Evolutionary conservation across 2,113 vertebrate species (phyloP).

Genomic region (Halichoeres trimaculatus): DNA sequence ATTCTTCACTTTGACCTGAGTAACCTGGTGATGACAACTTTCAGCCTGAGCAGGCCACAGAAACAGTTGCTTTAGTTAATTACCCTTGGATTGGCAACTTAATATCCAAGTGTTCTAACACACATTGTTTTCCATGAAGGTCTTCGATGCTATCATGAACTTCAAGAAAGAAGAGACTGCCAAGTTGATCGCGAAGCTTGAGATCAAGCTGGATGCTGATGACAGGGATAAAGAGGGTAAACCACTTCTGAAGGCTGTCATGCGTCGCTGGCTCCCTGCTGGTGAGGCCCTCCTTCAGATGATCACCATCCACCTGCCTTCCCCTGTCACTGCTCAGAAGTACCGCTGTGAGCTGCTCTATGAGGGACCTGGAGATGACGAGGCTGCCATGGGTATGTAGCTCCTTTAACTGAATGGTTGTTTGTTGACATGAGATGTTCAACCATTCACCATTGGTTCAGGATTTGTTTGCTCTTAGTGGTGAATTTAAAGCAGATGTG

Average conservation of each 20-base stretch:
- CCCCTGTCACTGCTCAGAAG: slow-evolving; percentile 94
- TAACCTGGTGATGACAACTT: slow-evolving; percentile 82
- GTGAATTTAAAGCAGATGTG: neutral
- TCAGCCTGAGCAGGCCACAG: slow-evolving; percentile 81
- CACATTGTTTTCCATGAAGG: slow-evolving; percentile 69
- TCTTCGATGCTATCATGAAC: slow-evolving; percentile 95
- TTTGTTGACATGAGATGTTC: neutral
- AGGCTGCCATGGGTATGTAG: slow-evolving; percentile 91
- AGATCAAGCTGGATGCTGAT: slow-evolving; percentile 92
- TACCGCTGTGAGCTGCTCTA: slow-evolving; percentile 97
- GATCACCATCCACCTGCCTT: slow-evolving; percentile 98
- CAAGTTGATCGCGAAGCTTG: slow-evolving; percentile 91
- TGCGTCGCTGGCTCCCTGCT: slow-evolving; percentile 95
- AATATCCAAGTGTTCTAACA: neutral
- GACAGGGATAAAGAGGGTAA: slow-evolving; percentile 96
- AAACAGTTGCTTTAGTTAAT: neutral
- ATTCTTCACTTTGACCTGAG: slow-evolving; percentile 94
- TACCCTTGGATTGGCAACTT: neutral
- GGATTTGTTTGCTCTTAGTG: neutral
- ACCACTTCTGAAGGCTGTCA: slow-evolving; percentile 94
- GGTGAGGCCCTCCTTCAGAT: slow-evolving; percentile 96
- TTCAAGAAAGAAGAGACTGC: slow-evolving; percentile 93
- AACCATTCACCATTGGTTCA: neutral
- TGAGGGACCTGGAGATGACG: slow-evolving; percentile 93
- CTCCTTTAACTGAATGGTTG: neutral